Conservation (phyloP, 2,113 vertebrate genomes). For the Muntiacus muntjak region DNA sequence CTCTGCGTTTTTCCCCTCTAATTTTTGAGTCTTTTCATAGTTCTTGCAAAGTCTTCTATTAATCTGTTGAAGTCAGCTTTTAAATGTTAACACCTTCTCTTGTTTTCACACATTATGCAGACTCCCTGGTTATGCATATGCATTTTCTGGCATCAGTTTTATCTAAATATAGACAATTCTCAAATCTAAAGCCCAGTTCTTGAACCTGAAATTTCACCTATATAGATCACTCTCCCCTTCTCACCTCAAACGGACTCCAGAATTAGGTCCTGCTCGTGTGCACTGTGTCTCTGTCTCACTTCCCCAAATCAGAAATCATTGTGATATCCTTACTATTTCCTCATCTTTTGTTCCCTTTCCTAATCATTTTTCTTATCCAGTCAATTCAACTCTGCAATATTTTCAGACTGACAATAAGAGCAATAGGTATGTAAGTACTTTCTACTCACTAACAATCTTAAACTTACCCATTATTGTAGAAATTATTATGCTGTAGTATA, state of each 20-base stretch:
- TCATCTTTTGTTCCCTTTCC: not conserved
- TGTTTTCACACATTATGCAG: not conserved
- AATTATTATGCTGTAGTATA: not conserved
- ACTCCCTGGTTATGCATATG: not conserved
- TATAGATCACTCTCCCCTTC: not conserved
- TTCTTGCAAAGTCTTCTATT: not conserved
- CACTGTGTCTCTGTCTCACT: not conserved
- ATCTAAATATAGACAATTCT: not conserved
- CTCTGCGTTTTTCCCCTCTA: not conserved
- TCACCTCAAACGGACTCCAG: rapidly evolving
- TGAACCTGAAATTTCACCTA: not conserved
- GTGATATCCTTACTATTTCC: not conserved
- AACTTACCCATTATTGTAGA: not conserved
- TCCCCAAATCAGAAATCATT: not conserved
- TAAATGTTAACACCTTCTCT: not conserved
- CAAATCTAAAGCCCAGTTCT: not conserved
- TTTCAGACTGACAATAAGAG: not conserved
- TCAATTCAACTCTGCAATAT: not conserved
- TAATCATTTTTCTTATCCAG: not conserved
- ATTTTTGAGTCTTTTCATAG: not conserved
- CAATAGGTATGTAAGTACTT: not conserved
- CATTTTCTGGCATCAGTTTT: not conserved
- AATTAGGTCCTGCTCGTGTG: not conserved
- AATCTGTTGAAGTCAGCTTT: not conserved
- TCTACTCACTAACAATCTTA: not conserved